phyloP scores from a whole-genome alignment of 2,113 vertebrate genomes.

The Vulpes vulpes region DNA sequence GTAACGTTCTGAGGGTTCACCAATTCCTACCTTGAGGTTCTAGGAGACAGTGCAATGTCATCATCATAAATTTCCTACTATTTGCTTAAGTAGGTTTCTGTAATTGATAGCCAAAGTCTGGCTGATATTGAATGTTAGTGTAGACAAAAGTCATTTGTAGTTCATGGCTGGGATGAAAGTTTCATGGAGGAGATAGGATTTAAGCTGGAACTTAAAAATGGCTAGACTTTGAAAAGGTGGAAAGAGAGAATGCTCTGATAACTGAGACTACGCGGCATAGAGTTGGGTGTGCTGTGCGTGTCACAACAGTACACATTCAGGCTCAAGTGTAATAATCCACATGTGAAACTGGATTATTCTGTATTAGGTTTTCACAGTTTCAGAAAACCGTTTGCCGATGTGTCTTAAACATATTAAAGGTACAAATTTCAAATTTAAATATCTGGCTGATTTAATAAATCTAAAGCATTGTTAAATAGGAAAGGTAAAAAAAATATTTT shows the following conservation, averaged over 20 bases:
- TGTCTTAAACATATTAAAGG: constrained; percentile 40
- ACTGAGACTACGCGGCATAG: neutral
- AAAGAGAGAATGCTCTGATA: neutral
- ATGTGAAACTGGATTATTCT: constrained; percentile 1
- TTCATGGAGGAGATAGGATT: neutral
- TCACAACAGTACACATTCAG: neutral
- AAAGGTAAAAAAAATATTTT: constrained; percentile 23
- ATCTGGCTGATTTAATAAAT: neutral
- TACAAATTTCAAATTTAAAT: constrained; percentile 24
- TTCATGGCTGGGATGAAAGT: neutral
- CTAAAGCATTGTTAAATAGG: neutral
- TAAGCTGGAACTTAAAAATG: neutral
- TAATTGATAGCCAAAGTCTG: neutral
- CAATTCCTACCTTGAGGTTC: neutral
- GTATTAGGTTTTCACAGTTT: neutral
- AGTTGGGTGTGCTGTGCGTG: neutral
- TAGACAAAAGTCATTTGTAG: neutral
- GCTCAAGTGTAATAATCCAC: neutral
- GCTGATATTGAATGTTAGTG: neutral
- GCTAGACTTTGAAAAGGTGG: neutral
- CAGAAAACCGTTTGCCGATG: neutral
- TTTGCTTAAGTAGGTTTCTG: neutral
- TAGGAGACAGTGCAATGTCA: neutral
- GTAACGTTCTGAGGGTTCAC: neutral
- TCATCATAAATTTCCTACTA: neutral